Evolutionary conservation across 2,113 vertebrate species (phyloP), one percentile per base, ranked within the genome.

Genomic region (Bettongia penicillata): DNA sequence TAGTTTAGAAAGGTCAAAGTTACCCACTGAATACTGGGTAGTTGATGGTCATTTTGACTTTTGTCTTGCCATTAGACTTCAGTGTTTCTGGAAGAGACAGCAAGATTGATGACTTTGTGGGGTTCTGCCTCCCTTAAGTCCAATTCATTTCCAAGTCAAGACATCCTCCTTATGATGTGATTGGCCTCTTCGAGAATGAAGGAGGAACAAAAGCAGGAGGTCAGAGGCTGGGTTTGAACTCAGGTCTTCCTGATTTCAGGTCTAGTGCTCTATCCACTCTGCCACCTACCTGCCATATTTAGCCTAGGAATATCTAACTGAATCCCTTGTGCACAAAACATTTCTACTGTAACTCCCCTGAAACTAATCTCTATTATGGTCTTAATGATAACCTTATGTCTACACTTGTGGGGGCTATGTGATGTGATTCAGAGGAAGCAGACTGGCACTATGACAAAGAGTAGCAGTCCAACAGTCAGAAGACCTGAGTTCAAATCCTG

Each of bases 291-390:
- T 37, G 14, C 12, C 31, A 16, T 16, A 6, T 50, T 93, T 43
- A 22, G 49, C 48, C 16, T 94, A 93, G 94, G 91, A 84, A 68
- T 97, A 96, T 94, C 61, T 94, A 2, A 57, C 77, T 89, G 23
- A 49, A 96, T 94, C 77, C 16, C 92, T 84, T n/a, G 31, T 92
- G n/a, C 49, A 91, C 16, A 47, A 48, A 93, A 55, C 51, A 94
- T 92, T 94, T 89, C 31, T 93, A 94, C 31, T 95, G 94, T 55
- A 94, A 96, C 93, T 95, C 92, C 31, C 89, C 49, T 94, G 94
- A 93, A 77, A 77, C 37, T 77, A 68, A 68, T 12, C 4, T 68
- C 61, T 68, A 9, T 68, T 68, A 28, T 26, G 55, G 31, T 68
- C 61, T 37, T 68, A 68, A 68, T n/a, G 37, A 68, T n/a, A 84